Base-by-base conservation (phyloP, 2,888 invertebrate species). In the Megamerina dolium region DNA sequence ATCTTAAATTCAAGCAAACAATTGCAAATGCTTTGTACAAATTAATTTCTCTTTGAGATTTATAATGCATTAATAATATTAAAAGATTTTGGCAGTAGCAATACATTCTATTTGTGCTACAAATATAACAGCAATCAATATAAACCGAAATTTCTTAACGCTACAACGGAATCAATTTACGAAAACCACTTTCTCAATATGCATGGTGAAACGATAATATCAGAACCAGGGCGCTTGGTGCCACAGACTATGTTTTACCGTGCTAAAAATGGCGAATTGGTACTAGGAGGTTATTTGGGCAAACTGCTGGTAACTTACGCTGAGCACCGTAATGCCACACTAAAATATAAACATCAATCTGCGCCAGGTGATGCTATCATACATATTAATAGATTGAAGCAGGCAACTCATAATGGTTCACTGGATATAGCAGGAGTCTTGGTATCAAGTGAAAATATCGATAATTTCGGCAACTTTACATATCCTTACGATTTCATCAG, bases 191-290 rank as follows among this genome's bases (percentile, higher is more conserved):
- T 43, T 34, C 18, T 9, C 2, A 21, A 43, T 21, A 43, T 43
- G 43, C n/a, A 34, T 5, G 43, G 43, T 10, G 13, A 12, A n/a
- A 27, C 37, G 8, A 48, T 64, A 2, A 20, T 5, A 1, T 50
- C 49, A 0, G 18, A 57, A 18, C 46, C 59, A 9, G 61, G 60
- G 36, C 56, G 57, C 19, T 18, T 57, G 3, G 36, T 54, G 3
- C 64, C 66, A 1, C 56, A 60, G 3, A 47, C 51, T 14, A 45
- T 61, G 4, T 17, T 53, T 4, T 57, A 55, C 39, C 45, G 17
- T 4, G 41, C 56, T 37, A 10, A 30, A 1, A 10, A 18, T 2
- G 34, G 52, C 1, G 45, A 52, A 4, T 5, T 45, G 1, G 42
- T 49, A 5, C n/a, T 59, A 1, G 29, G 39, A 1, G 64, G 64